Base-by-base conservation (phyloP, 2,113 vertebrate species). In the Arothron firmamentum region DNA sequence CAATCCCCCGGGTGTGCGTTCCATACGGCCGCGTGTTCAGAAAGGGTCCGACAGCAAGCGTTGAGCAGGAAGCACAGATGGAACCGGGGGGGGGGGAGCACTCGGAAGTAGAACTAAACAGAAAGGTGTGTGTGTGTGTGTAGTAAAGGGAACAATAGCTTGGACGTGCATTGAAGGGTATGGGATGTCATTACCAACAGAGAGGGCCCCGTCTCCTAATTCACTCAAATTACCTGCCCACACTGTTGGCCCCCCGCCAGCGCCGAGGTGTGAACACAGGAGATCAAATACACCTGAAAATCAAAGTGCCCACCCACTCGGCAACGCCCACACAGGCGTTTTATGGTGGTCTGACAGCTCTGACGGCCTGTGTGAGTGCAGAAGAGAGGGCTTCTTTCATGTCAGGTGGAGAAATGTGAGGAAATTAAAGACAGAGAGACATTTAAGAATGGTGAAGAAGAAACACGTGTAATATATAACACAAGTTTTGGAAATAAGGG, bases 271-370 rank as follows among this genome's bases (percentile, higher is more conserved):
- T 77, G 75, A 86, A 86, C 82, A 81, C 59, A 80, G 62, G 74
- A 77, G 80, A 90, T 90, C 87, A 83, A 86, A 89, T 84, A 65
- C 88, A 90, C 87, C 89, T 90, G 86, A 85, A 85, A 83, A 84
- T 84, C 79, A 60, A 74, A 81, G 67, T 62, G 83, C 79, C 83
- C 84, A 78, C 82, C 85, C 75, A 78, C 69, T 73, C 58, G 3
- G 60, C 71, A 25, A 80, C 79, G 45, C 88, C 84, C 81, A 77
- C 81, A 14, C 63, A 16, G 58, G 56, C 66, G 70, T 74, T 79
- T 80, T 58, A 71, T 68, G 83, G 86, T 52, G 79, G 73, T 54
- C 54, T 28, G 73, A 64, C 25, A 46, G n/a, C 52, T 74, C 25
- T 2, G 56, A n/a, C 18, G 46, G 54, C 52, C 21, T 63, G 59